Conservation (phyloP, 2,113 vertebrate species). For the Trematocara nigrifrons region DNA sequence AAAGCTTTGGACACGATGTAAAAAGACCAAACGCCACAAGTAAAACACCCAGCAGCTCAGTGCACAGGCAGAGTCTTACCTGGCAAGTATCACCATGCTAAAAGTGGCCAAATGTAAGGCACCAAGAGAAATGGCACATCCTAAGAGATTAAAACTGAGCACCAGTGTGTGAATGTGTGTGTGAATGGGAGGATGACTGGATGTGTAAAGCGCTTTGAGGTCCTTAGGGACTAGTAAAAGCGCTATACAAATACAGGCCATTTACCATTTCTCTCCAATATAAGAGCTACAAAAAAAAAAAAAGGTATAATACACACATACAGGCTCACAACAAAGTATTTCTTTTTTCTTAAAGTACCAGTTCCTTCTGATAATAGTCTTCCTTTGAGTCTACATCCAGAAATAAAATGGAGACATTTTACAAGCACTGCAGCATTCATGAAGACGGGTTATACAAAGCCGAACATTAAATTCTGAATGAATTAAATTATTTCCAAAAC, state of each 20-base stretch:
- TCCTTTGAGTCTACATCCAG: neutral
- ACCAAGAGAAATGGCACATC: neutral
- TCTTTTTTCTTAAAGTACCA: neutral
- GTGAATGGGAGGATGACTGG: too few relatives aligned
- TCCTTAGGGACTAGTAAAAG: too few relatives aligned
- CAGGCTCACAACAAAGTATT: neutral
- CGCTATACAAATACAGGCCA: too few relatives aligned
- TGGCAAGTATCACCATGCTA: neutral
- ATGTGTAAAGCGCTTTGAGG: too few relatives aligned
- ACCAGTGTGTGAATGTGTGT: too few relatives aligned
- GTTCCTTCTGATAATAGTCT: neutral
- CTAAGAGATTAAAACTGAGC: neutral
- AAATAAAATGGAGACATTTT: neutral
- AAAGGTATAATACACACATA: neutral
- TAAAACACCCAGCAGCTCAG: neutral
- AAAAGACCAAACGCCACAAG: neutral
- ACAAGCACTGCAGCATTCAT: neutral
- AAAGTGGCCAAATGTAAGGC: neutral
- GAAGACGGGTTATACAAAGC: neutral
- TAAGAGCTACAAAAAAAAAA: neutral
- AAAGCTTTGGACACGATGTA: neutral
- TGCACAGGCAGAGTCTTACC: neutral
- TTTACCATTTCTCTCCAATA: neutral
- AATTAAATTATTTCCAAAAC: slow-evolving; percentile 10
- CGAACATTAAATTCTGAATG: neutral